Conservation (phyloP, 2,113 vertebrate species). For the Pelodiscus sinensis region DNA sequence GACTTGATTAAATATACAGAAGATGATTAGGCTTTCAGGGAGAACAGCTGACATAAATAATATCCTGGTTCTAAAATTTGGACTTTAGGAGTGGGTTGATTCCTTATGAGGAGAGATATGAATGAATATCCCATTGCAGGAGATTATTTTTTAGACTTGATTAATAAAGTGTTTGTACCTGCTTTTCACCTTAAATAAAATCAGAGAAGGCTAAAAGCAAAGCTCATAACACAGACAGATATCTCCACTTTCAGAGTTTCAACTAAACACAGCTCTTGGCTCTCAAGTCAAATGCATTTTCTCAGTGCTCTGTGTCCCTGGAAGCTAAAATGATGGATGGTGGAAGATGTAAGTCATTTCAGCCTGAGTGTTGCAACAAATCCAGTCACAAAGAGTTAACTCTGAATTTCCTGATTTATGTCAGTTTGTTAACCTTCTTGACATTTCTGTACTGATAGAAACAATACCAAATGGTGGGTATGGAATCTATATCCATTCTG, state of each 20-base stretch:
- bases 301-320: neutral
- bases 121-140: neutral
- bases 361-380: neutral
- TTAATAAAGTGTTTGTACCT: neutral
- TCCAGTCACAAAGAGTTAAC: neutral
- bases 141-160: neutral
- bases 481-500: neutral
- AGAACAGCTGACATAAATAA: neutral
- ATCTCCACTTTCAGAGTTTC: neutral
- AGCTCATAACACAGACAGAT: neutral
- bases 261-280: rapidly evolving
- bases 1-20: neutral
- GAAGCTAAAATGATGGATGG: neutral
- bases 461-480: neutral
- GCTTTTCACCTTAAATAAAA: neutral
- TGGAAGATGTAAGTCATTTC: neutral
- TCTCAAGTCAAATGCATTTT: neutral
- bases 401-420: neutral
- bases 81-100: neutral
- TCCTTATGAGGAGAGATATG: neutral
- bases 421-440: neutral
- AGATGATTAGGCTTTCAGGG: neutral
- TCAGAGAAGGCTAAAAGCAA: neutral
- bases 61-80: neutral
- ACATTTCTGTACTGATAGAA: neutral